Base-by-base conservation (phyloP, 2,113 vertebrate genomes). In the Oryzias curvinotus region DNA sequence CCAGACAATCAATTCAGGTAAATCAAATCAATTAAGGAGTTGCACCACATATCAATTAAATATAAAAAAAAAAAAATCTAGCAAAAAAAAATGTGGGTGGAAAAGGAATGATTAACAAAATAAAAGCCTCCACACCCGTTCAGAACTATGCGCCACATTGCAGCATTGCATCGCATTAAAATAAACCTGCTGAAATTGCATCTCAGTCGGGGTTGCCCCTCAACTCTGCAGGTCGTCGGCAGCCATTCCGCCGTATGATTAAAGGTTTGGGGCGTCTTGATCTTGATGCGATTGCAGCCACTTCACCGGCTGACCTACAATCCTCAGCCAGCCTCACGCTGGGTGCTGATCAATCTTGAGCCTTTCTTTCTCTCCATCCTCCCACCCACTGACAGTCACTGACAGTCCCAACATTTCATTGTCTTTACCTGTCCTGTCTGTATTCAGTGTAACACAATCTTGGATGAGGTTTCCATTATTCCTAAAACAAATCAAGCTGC, bases 391-490 rank as follows among this genome's bases (percentile, higher is more conserved):
- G 55, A 66, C 68, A 53, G 53, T 26, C 5, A 44, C 44, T 64
- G 55, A 66, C 68, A 53, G 53, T 26, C 53, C 19, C 48, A 55
- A 52, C 49, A 47, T 45, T 48, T 49, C 16, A 14, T 25, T 42
- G 15, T 48, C 42, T 60, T 73, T 47, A 75, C 68, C 65, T 71
- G 43, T 47, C 49, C 65, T 75, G 74, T 77, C 59, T 64, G 51
- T 69, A 26, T 49, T 28, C 23, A 3, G 62, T 36, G 62, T 52
- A 81, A 74, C 75, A 75, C 70, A 76, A 47, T 47, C 64, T 68
- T 57, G 57, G 21, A 8, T 58, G 16, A 13, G 4, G 5, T 14
- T 45, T 53, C 58, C 17, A 51, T 54, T 49, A 63, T 78, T 62
- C 5, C 30, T 30, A 36, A 42, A 8, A 14, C 36, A 46, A 43